A percentile compares a stretch with the other conserved stretches of the same genome.
These are phyloP conservation scores for Podiceps cristatus DNA, from an alignment of 2,113 vertebrate species.

Conservation along the genomic window DNA sequence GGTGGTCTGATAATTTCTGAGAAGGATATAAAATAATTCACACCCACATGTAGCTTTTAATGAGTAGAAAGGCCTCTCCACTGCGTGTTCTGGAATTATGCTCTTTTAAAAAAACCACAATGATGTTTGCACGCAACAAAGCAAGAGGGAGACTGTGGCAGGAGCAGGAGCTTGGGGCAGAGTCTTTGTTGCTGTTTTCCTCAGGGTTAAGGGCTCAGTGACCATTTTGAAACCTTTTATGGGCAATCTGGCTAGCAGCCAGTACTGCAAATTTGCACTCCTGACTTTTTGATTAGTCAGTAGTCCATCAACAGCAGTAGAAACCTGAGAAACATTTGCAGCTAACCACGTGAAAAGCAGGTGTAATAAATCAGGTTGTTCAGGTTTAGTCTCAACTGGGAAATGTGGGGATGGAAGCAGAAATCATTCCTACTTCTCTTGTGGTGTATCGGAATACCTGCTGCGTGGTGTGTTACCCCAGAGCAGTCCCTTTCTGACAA, in stretches of 20 bases:
- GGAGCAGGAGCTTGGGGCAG: constrained; percentile 35
- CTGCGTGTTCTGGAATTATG: neutral
- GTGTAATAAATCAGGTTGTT: constrained; percentile 73
- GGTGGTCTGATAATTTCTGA: constrained; percentile 59
- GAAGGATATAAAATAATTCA: constrained; percentile 64
- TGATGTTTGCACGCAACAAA: neutral
- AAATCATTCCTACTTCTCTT: neutral
- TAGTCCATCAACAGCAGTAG: constrained; percentile 69
- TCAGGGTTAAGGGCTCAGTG: constrained; percentile 63
- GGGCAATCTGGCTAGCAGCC: constrained; percentile 68
- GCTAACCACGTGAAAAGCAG: constrained; percentile 71
- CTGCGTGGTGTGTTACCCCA: neutral
- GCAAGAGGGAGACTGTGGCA: neutral
- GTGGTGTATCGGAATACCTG: neutral
- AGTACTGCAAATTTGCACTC: constrained; percentile 66
- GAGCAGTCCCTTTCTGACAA: neutral
- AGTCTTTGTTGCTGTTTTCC: constrained; percentile 60
- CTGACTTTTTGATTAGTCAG: constrained; percentile 74
- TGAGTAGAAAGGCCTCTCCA: neutral
- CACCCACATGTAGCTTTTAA: constrained; percentile 50
- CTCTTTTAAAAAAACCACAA: neutral
- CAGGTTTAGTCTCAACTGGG: constrained; percentile 69
- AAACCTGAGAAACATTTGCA: constrained; percentile 72
- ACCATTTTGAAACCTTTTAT: constrained; percentile 71
- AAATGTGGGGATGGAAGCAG: constrained; percentile 48